Evolutionary conservation across 2,888 invertebrate genomes (phyloP).

Genomic region (Abrostola triplasia): DNA sequence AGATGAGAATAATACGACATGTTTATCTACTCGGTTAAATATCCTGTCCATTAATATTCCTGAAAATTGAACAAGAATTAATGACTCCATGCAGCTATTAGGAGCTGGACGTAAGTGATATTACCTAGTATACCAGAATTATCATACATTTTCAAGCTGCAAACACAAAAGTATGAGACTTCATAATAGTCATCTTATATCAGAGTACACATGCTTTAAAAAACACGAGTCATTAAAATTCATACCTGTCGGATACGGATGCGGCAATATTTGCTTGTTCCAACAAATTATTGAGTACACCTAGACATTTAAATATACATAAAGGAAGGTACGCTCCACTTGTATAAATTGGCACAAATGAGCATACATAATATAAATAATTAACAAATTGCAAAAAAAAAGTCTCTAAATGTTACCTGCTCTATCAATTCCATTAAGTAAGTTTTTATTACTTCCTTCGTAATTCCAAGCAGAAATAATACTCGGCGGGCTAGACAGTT

Average conservation of each 20-base stretch:
- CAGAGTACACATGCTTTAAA: neutral
- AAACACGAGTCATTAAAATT: neutral
- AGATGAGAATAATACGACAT: slow-evolving; percentile 66
- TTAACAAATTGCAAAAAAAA: slow-evolving; percentile 36
- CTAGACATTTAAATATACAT: slow-evolving; percentile 22
- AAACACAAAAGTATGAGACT: too few relatives aligned
- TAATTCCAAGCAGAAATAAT: slow-evolving; percentile 69
- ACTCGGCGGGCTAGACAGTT: slow-evolving; percentile 74
- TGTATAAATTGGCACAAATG: slow-evolving; percentile 33
- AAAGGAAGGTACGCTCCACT: slow-evolving; percentile 35
- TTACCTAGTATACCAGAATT: too few relatives aligned
- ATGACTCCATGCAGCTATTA: slow-evolving; percentile 9
- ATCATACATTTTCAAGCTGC: too few relatives aligned
- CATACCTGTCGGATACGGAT: slow-evolving; percentile 18
- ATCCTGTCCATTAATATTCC: slow-evolving; percentile 44
- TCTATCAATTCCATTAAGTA: slow-evolving; percentile 64
- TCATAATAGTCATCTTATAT: too few relatives aligned
- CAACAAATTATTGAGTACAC: slow-evolving; percentile 10
- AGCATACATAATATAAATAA: slow-evolving; percentile 25
- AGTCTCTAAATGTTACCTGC: slow-evolving; percentile 62
- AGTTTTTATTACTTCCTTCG: slow-evolving; percentile 77
- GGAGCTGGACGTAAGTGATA: neutral
- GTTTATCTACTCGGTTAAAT: slow-evolving; percentile 54
- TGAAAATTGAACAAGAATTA: slow-evolving; percentile 28
- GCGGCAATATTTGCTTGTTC: slow-evolving; percentile 10